Evolutionary conservation across 2,113 vertebrate genomes (phyloP).

Genomic region (Ptychochromis oligacanthus): DNA sequence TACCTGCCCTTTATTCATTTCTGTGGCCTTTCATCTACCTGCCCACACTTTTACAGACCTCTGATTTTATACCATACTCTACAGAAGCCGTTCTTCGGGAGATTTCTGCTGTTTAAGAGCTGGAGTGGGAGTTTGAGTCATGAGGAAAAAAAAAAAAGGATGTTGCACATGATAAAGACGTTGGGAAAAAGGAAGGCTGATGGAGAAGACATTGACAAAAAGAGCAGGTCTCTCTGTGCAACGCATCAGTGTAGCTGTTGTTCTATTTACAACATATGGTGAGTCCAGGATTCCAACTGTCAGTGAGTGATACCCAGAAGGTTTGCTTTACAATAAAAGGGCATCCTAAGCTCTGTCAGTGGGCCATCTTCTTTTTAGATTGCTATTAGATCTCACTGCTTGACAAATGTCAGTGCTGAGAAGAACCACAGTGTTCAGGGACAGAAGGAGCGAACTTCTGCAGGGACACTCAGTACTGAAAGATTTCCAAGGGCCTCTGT

Average conservation of each 20-base stretch:
- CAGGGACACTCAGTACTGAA: background rate
- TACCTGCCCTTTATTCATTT: slow-evolving; percentile 9
- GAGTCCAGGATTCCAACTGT: slow-evolving; percentile 14
- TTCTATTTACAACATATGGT: slow-evolving; percentile 15
- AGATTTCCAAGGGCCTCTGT: background rate
- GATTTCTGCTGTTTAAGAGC: slow-evolving; percentile 3
- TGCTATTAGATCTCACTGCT: slow-evolving; percentile 10
- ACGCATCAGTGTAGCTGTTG: slow-evolving; percentile 23
- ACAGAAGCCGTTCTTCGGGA: slow-evolving; percentile 24
- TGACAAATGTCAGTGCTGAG: slow-evolving; percentile 24
- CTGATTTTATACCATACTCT: slow-evolving; percentile 15
- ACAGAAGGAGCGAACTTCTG: background rate
- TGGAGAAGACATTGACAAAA: background rate
- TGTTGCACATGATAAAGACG: background rate
- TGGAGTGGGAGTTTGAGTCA: background rate
- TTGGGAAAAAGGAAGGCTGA: too few species aligned
- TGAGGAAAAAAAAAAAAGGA: background rate
- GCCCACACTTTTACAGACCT: slow-evolving; percentile 7
- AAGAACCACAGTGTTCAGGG: background rate
- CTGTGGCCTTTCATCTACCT: slow-evolving; percentile 1
- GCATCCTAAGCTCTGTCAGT: slow-evolving; percentile 27
- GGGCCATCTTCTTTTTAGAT: background rate
- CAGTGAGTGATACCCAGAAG: slow-evolving; percentile 21
- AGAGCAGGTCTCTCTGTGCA: background rate
- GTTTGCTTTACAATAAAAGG: slow-evolving; percentile 6